phyloP scores from a whole-genome alignment of 2,888 invertebrate genomes.

The Prosapia bicincta region DNA sequence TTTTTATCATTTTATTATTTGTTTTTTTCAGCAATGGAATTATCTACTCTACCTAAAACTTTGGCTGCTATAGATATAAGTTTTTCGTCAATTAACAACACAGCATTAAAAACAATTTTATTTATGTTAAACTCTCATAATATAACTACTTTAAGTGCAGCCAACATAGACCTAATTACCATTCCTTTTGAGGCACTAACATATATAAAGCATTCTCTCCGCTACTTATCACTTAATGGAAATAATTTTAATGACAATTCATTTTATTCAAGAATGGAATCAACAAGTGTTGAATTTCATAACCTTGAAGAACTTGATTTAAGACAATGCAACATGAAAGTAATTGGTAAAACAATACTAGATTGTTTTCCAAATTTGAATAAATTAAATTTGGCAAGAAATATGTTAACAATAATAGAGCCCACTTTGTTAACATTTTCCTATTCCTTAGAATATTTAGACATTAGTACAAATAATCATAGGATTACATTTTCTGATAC shows the following conservation, averaged over 20 bases:
- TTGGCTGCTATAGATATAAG: conserved; percentile 6
- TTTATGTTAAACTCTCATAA: background rate
- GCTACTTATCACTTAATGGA: conserved; percentile 9
- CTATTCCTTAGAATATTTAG: background rate
- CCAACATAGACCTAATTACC: background rate
- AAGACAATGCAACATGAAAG: conserved; percentile 6
- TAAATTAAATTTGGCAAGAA: background rate
- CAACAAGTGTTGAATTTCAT: background rate
- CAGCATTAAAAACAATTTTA: background rate
- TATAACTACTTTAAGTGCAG: conserved; percentile 1
- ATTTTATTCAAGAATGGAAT: background rate
- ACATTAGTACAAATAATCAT: background rate
- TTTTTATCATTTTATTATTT: no score
- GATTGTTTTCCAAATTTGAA: conserved; percentile 8
- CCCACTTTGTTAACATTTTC: background rate
- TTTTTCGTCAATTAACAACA: background rate
- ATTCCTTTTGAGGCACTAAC: background rate
- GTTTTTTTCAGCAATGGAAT: conserved; percentile 2
- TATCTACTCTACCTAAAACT: background rate
- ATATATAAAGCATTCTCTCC: background rate
- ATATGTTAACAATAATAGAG: background rate
- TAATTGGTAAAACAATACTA: background rate
- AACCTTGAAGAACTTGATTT: conserved; percentile 12
- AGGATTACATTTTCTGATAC: background rate
- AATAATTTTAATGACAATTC: background rate